Conservation (phyloP, 2,113 vertebrate species). For the Albula goreensis region DNA sequence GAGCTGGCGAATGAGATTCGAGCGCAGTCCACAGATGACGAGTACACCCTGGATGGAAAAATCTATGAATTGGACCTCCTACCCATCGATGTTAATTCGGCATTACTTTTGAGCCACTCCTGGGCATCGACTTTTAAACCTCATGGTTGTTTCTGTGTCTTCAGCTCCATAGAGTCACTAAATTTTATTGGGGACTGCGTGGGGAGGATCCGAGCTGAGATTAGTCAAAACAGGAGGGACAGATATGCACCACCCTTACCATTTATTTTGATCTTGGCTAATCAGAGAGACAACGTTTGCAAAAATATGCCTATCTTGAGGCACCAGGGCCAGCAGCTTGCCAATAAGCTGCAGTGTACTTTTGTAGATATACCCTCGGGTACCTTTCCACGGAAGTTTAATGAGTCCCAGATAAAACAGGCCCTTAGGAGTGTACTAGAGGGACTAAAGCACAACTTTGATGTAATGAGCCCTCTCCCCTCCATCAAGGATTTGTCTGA, state of each 20-base stretch:
- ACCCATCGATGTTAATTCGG: constrained; percentile 89
- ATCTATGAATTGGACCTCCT: constrained; percentile 96
- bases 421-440: constrained; percentile 90
- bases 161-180: constrained; percentile 94
- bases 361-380: constrained; percentile 92
- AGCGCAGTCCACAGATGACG: constrained; percentile 95
- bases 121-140: constrained; percentile 92
- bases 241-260: constrained; percentile 86
- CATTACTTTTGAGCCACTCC: constrained; percentile 86
- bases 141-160: constrained; percentile 96
- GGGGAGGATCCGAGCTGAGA: constrained; percentile 89
- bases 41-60: constrained; percentile 96
- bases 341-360: constrained; percentile 96
- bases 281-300: constrained; percentile 88
- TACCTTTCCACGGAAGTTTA: constrained; percentile 93
- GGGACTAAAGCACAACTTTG: constrained; percentile 90
- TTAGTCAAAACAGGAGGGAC: constrained; percentile 86
- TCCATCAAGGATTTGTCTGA: constrained; percentile 94
- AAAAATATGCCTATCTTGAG: constrained; percentile 95
- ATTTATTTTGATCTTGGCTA: constrained; percentile 93
- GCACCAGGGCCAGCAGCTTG: constrained; percentile 95
- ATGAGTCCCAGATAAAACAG: constrained; percentile 94
- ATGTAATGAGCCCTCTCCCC: constrained; percentile 85
- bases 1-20: constrained; percentile 95
- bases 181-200: constrained; percentile 94